phyloP scores from a whole-genome alignment of 2,113 vertebrate genomes.

The Nematolebias whitei region DNA sequence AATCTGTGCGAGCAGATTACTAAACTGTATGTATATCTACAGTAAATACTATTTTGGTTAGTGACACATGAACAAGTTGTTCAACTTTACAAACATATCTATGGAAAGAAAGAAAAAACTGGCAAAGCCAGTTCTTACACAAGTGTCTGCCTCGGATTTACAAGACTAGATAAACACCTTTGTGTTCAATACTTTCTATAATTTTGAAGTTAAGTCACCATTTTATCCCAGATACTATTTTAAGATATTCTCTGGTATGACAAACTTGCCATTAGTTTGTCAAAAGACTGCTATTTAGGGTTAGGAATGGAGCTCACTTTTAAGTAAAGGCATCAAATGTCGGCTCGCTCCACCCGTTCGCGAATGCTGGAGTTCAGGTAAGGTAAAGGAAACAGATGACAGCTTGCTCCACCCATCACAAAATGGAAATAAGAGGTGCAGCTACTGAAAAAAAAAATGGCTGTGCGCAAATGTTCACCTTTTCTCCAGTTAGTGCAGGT shows the following conservation, averaged over 20 bases:
- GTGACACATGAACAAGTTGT: neutral
- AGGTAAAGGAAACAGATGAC: constrained; percentile 9
- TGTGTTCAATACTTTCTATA: neutral
- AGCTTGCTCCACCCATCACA: constrained; percentile 29
- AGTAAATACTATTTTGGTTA: neutral
- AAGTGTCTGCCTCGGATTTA: neutral
- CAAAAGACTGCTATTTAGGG: neutral
- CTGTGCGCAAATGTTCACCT: neutral
- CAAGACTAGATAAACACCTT: neutral
- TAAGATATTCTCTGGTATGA: neutral
- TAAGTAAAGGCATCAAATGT: too few relatives aligned
- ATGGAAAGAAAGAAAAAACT: neutral
- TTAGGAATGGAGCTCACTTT: too few relatives aligned
- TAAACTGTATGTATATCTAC: neutral
- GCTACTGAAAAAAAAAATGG: constrained; percentile 9
- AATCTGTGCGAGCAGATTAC: too few relatives aligned
- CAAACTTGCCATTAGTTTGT: constrained; percentile 19
- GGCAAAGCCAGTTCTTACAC: neutral
- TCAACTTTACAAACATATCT: constrained; percentile 3
- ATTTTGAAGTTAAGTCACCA: neutral
- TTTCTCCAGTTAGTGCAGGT: neutral
- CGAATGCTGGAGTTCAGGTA: constrained; percentile 2
- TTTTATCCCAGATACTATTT: constrained; percentile 18
- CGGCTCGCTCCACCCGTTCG: too few relatives aligned
- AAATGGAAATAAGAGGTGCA: constrained; percentile 58